Percentiles rank a stretch among this genome's conserved stretches.
phyloP scores from a whole-genome alignment of 2,113 vertebrate genomes.

The Podilymbus podiceps region DNA sequence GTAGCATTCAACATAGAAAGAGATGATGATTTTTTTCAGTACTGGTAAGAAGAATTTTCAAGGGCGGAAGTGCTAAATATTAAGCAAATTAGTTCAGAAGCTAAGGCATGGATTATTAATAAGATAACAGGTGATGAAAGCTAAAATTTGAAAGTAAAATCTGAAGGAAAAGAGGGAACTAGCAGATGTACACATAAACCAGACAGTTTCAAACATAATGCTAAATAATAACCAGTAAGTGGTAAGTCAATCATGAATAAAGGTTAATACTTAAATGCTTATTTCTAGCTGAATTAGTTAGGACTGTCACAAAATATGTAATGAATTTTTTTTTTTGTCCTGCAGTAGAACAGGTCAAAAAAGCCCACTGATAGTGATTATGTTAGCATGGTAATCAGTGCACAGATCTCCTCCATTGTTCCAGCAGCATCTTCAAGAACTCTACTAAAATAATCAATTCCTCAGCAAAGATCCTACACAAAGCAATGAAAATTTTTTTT shows the following conservation, averaged over 20 bases:
- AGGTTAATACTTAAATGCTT: background rate
- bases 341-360: background rate
- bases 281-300: background rate
- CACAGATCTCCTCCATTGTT: background rate
- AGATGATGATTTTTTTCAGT: background rate
- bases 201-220: background rate
- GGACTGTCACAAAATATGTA: background rate
- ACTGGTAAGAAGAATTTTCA: background rate
- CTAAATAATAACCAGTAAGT: background rate
- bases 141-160: background rate
- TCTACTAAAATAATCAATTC: background rate
- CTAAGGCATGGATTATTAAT: background rate
- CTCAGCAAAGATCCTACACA: background rate
- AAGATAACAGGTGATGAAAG: background rate
- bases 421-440: background rate
- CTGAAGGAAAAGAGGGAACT: background rate
- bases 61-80: background rate
- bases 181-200: background rate
- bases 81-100: background rate
- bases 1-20: background rate
- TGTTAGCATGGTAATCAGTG: background rate
- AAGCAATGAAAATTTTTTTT: background rate
- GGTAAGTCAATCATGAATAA: background rate
- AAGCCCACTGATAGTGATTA: background rate
- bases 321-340: fast-evolving